Evolutionary conservation across 2,888 invertebrate species (phyloP), one percentile per base, ranked within the genome.

Genomic region (Polydrusus pterygomalis): DNA sequence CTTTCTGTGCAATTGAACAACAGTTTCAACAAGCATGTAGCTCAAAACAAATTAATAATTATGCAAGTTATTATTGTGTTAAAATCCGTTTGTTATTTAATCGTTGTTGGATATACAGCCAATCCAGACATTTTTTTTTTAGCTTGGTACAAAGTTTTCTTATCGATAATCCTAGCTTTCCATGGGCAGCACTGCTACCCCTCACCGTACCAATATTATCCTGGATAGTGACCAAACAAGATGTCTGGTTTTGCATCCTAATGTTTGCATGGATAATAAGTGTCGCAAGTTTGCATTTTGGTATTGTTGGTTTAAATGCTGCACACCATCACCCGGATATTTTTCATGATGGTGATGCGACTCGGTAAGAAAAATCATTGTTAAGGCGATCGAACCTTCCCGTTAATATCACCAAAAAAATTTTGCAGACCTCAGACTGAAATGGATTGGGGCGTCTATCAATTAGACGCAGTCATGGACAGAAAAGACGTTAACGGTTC

Each of bases 241-340:
- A 79, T 0, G 63, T 85, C 0, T 70, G 81, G 6, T 81, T 85
- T 49, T 88, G 88, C 0, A 10, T 91, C 0, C 80, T 86, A 17
- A 87, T 88, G 79, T 94, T 93, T 92, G 43, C 90, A 0, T 94
- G 92, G 92, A 77, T 91, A 0, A 85, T 89, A 78, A 89, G 92
- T 11, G 84, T 90, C 25, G 89, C 89, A 1, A 93, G 94, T 80
- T 89, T 92, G 45, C 78, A 90, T 0, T 94, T 95, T 83, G 88
- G 87, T 13, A 80, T 90, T 0, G 91, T 94, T 72, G 94, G 92
- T 1, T 82, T 93, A 0, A 94, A 92, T 84, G 94, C 94, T 0
- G 94, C 92, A 0, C 95, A 95, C 87, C 95, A 95, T 83, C 94
- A 95, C 84, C 94, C 95, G 0, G 91, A 91, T 40, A 92, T 95